Evolutionary conservation across 2,797 vertebrate genomes (phyloP).

Genomic region (Botia almorhae): DNA sequence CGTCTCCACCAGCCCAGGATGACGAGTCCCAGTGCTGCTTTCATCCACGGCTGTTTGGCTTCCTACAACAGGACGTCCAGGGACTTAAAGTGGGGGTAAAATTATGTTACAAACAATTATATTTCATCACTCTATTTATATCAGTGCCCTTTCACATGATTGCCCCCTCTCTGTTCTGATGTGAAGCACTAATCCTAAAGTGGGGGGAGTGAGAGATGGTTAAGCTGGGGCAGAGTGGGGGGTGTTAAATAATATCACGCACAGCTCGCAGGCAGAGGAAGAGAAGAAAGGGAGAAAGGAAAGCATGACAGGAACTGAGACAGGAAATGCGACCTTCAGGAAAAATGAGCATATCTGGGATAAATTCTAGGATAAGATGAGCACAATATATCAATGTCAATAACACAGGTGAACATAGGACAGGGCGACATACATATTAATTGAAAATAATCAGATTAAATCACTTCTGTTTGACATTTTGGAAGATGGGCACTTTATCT

Average conservation of each 20-base stretch:
- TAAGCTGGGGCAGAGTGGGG: conserved; percentile 41
- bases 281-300: neutral
- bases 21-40: conserved; percentile 86
- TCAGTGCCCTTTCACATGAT: conserved; percentile 83
- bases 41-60: conserved; percentile 88
- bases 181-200: conserved; percentile 79
- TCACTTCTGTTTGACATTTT: conserved; percentile 95
- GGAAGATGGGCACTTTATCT: conserved; percentile 96
- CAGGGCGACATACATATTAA: conserved; percentile 97
- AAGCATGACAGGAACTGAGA: conserved; percentile 59
- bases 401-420: conserved; percentile 84
- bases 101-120: conserved; percentile 91
- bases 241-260: conserved; percentile 37
- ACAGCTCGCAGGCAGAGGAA: conserved; percentile 48
- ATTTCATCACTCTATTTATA: conserved; percentile 88
- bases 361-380: conserved; percentile 89
- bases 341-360: conserved; percentile 89
- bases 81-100: conserved; percentile 82
- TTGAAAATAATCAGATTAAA: conserved; percentile 99
- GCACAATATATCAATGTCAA: conserved; percentile 98
- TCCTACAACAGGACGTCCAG: conserved; percentile 81
- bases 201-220: conserved; percentile 62
- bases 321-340: conserved; percentile 87
- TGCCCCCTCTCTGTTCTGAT: conserved; percentile 81
- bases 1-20: conserved; percentile 66